Percentiles rank a stretch among this genome's conserved stretches.
Evolutionary conservation across 2,888 invertebrate species (phyloP).

Genomic region (Dicyrtomina minuta): DNA sequence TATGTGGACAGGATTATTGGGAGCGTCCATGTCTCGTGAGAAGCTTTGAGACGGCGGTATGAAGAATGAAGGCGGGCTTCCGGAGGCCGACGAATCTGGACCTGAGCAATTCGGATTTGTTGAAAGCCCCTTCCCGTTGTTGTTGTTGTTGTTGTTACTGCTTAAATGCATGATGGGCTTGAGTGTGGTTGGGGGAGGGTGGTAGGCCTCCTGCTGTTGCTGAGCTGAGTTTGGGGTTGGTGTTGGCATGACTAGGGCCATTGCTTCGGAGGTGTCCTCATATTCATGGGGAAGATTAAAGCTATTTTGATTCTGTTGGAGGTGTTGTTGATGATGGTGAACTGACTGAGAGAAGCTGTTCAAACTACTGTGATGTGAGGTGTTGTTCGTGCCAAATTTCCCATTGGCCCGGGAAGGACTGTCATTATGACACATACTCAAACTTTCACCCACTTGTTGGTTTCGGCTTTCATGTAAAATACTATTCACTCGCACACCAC

Average conservation of each 20-base stretch:
- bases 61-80: neutral
- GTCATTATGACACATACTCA: conserved; percentile 17
- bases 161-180: too few relatives aligned
- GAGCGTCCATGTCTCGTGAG: too few relatives aligned
- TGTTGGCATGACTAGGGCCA: neutral
- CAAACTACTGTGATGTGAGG: too few relatives aligned
- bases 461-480: neutral
- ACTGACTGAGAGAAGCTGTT: neutral
- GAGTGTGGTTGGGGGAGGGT: neutral
- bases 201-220: neutral
- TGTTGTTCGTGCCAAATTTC: too few relatives aligned
- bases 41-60: too few relatives aligned
- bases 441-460: neutral
- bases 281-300: neutral
- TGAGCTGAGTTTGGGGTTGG: neutral
- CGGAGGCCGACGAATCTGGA: neutral
- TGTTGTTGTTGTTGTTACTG: neutral
- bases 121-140: neutral
- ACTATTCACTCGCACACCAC: conserved; percentile 3
- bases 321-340: neutral
- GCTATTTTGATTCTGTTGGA: neutral
- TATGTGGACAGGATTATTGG: too few relatives aligned
- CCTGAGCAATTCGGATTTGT: too few relatives aligned
- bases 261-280: neutral
- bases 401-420: too few relatives aligned